Conservation (phyloP, 2,888 invertebrate species). For the Tetheella fluctuosa region DNA sequence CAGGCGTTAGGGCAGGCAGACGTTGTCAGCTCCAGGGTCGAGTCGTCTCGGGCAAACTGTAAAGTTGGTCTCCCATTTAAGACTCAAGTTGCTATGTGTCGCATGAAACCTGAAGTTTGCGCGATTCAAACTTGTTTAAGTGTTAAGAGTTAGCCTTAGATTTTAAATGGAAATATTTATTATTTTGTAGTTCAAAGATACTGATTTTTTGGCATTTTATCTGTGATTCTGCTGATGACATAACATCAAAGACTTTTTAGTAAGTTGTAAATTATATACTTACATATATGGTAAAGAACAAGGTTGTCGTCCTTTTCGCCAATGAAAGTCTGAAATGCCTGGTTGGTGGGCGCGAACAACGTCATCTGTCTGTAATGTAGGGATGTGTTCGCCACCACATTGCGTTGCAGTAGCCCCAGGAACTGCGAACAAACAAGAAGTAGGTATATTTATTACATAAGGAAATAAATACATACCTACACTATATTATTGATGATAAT, state of each 20-base stretch:
- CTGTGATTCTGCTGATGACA: not conserved
- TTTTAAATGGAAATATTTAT: not conserved
- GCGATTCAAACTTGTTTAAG: slow-evolving; percentile 17
- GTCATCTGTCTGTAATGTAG: slow-evolving; percentile 90
- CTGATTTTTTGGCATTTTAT: not conserved
- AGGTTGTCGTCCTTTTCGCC: slow-evolving; percentile 84
- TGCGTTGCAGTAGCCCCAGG: slow-evolving; percentile 88
- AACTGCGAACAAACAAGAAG: slow-evolving; percentile 86
- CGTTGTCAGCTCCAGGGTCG: not conserved
- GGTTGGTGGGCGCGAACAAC: slow-evolving; percentile 95
- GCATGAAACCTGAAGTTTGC: slow-evolving; percentile 27
- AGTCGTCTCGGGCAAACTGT: slow-evolving; percentile 18
- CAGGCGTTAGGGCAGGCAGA: not conserved
- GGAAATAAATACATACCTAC: too few species aligned
- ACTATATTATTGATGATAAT: too few species aligned
- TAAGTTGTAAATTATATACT: slow-evolving; percentile 65
- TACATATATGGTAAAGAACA: slow-evolving; percentile 93
- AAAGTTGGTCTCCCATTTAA: slow-evolving; percentile 30
- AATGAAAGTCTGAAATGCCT: slow-evolving; percentile 90
- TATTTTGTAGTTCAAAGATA: not conserved
- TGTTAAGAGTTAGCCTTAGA: not conserved
- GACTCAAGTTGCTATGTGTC: slow-evolving; percentile 17
- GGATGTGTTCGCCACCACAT: slow-evolving; percentile 88
- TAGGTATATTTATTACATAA: too few species aligned
- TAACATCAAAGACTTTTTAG: too few species aligned